Evolutionary conservation across 2,113 vertebrate genomes (phyloP), one percentile per base, ranked within the genome.

Genomic region (Empidonax alnorum): DNA sequence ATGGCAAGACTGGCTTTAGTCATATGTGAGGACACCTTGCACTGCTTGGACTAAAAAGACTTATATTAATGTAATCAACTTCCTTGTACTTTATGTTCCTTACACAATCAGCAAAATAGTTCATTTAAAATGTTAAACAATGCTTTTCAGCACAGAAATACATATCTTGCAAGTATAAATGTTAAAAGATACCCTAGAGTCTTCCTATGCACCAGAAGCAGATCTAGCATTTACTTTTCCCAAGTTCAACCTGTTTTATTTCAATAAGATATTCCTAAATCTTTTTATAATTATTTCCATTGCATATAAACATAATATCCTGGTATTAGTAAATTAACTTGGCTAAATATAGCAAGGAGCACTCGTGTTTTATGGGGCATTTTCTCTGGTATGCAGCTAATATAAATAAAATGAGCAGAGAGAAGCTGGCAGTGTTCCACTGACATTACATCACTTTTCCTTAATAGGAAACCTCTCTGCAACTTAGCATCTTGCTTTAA

Each of bases 381-480:
- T 97, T 93, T 97, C 96, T 93, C 66, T 97, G 98, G 98, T 98
- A 98, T 98, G 97, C 91, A 90, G 96, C 97, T 98, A 97, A 97
- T 87, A 97, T 97, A 98, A 98, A 98, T 94, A 98, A 96, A 97
- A 96, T 53, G 93, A 96, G 91, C 5, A 2, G 78, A 95, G 96
- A 91, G 91, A 96, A 92, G 44, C 49, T 97, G 98, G 97, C 96
- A 69, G 80, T 42, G 88, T 84, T 97, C 96, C 97, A 97, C n/a
- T 80, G 75, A 89, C 93, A 97, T 98, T 97, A 98, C 97, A 98
- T 98, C 98, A 98, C 95, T 97, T 97, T 97, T 95, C 98, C 98
- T 98, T 98, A 98, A 98, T 98, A 98, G 98, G 98, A 97, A 97
- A 97, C 93, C 93, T 97, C 97, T 98, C 97, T 96, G 92, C 97